Percentiles rank a stretch among this genome's conserved stretches.
phyloP scores from a whole-genome alignment of 2,797 vertebrate genomes.

The Cygnus olor region DNA sequence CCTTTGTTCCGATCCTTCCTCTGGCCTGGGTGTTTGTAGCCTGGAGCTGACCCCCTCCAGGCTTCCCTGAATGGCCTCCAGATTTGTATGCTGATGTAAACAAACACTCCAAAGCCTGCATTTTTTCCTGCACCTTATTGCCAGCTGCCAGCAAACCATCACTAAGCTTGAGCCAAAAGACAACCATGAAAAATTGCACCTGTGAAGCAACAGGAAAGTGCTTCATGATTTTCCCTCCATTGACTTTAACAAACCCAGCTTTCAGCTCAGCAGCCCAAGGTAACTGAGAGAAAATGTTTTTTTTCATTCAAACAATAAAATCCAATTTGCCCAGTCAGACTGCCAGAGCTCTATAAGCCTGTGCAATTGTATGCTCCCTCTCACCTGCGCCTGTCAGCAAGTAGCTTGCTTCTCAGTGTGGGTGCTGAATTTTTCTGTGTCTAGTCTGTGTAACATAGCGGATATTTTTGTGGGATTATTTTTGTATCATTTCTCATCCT shows the following conservation, averaged over 20 bases:
- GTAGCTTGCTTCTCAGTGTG: neutral
- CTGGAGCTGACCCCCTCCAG: neutral
- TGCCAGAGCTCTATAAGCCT: neutral
- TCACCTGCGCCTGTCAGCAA: neutral
- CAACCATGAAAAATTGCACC: neutral
- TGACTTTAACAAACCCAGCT: neutral
- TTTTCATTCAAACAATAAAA: neutral
- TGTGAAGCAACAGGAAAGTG: neutral
- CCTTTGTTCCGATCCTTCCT: neutral
- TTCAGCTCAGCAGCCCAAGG: neutral
- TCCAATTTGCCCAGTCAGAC: neutral
- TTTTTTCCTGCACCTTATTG: neutral
- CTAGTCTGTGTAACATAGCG: neutral
- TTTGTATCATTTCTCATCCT: neutral
- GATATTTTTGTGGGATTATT: neutral
- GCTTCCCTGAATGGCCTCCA: neutral
- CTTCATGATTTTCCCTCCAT: neutral
- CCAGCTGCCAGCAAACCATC: neutral
- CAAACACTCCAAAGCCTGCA: neutral
- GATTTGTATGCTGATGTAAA: constrained; percentile 6
- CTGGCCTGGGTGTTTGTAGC: neutral
- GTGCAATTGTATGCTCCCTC: neutral
- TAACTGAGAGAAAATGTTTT: neutral
- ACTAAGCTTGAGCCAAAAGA: neutral
- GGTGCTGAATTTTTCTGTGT: neutral